Percentiles rank a stretch among this genome's conserved stretches.
These are phyloP conservation scores for Ceratothoa steindachneri DNA, from an alignment of 2,888 invertebrate genomes.

Conservation along the genomic window DNA sequence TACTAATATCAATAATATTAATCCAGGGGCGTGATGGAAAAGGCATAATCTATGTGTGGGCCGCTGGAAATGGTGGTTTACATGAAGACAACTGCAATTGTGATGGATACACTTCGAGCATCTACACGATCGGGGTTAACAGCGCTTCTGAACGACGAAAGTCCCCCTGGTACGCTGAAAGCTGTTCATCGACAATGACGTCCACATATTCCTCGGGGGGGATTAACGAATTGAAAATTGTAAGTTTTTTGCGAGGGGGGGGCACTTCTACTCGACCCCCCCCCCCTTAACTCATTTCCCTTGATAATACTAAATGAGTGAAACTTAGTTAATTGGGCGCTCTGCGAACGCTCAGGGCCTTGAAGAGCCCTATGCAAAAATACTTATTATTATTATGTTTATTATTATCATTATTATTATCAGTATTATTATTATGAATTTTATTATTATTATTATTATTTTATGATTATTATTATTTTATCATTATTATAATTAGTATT, in stretches of 20 bases:
- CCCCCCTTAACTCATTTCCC: too few relatives aligned
- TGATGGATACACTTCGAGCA: conserved; percentile 80
- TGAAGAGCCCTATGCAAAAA: too few relatives aligned
- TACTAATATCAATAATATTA: too few relatives aligned
- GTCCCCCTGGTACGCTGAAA: conserved; percentile 88
- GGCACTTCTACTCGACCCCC: background rate
- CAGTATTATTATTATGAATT: too few relatives aligned
- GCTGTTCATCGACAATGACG: conserved; percentile 80
- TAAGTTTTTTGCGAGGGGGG: conserved; percentile 58
- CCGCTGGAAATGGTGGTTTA: conserved; percentile 84
- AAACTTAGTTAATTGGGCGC: too few relatives aligned
- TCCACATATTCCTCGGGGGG: conserved; percentile 86
- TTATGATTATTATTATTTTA: too few relatives aligned
- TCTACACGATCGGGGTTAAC: conserved; percentile 81
- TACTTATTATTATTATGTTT: too few relatives aligned
- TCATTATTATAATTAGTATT: too few relatives aligned
- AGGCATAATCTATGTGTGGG: conserved; percentile 86
- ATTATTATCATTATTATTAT: too few relatives aligned
- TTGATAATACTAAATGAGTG: too few relatives aligned
- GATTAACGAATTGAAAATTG: conserved; percentile 79
- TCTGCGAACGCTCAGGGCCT: too few relatives aligned
- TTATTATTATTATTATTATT: too few relatives aligned
- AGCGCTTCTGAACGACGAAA: conserved; percentile 69
- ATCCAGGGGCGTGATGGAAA: conserved; percentile 65
- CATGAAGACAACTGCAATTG: conserved; percentile 82